phyloP scores from a whole-genome alignment of 2,888 invertebrate species.

The Microctonus hyperodae region DNA sequence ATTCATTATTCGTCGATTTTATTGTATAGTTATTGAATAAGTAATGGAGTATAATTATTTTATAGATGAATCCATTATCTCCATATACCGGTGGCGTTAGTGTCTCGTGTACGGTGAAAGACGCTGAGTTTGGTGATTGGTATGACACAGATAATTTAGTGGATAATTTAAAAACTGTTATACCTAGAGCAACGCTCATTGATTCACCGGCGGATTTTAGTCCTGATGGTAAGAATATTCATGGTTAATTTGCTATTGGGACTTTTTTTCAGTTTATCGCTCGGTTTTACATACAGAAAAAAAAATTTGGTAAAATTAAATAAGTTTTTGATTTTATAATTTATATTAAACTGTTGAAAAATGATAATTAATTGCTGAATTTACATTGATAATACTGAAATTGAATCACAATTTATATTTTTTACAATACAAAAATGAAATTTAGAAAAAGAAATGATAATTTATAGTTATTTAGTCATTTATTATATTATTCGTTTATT shows the following conservation, averaged over 20 bases:
- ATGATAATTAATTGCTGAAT: too few species aligned
- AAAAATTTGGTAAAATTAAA: too few species aligned
- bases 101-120: slow-evolving; percentile 61
- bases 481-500: too few species aligned
- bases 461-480: too few species aligned
- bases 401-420: too few species aligned
- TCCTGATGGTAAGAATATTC: slow-evolving; percentile 70
- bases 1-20: too few species aligned
- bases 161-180: slow-evolving; percentile 77
- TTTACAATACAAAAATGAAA: too few species aligned
- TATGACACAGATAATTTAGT: slow-evolving; percentile 78
- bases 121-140: slow-evolving; percentile 68
- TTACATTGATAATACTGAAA: too few species aligned
- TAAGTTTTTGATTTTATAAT: too few species aligned
- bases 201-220: slow-evolving; percentile 65
- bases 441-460: neutral
- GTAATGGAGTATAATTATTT: neutral
- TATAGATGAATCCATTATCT: slow-evolving; percentile 65
- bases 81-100: slow-evolving; percentile 57
- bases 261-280: too few species aligned
- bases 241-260: neutral
- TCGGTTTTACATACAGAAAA: too few species aligned
- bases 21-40: too few species aligned
- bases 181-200: slow-evolving; percentile 70
- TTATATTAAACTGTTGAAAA: slow-evolving; percentile 20